These are phyloP conservation scores for Macroglossus sobrinus DNA, from an alignment of 2,113 vertebrate genomes.

Conservation along the genomic window DNA sequence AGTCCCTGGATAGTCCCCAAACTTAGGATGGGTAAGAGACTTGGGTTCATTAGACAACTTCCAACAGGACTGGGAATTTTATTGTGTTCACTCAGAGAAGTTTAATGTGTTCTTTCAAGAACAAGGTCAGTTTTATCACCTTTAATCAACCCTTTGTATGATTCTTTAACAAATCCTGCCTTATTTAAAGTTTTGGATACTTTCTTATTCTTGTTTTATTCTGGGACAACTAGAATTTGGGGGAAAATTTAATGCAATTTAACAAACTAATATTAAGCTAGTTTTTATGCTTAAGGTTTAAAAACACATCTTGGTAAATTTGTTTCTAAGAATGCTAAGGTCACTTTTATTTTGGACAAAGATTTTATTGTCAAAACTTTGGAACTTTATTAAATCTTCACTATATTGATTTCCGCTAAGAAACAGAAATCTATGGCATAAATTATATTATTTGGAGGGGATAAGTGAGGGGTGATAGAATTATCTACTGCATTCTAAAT, in stretches of 20 bases:
- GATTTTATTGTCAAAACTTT: not conserved
- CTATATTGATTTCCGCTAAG: not conserved
- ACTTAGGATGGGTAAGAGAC: not conserved
- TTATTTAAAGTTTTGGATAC: not conserved
- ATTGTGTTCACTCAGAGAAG: not conserved
- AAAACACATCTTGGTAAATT: not conserved
- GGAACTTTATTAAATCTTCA: not conserved
- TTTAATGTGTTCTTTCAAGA: not conserved
- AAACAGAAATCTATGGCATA: not conserved
- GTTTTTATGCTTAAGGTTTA: not conserved
- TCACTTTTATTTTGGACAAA: not conserved
- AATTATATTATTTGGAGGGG: not conserved
- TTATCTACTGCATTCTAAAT: not conserved
- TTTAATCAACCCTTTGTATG: not conserved
- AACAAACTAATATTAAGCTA: not conserved
- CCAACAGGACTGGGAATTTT: not conserved
- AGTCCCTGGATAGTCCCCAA: not conserved
- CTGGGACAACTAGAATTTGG: not conserved
- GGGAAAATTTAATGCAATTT: not conserved
- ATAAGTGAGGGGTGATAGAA: not conserved
- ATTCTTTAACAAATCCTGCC: not conserved
- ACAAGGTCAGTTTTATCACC: not conserved
- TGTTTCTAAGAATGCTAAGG: constrained; percentile 13
- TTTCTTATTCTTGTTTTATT: not conserved
- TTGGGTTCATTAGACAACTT: not conserved